Evolutionary conservation across 2,113 vertebrate genomes (phyloP).

Genomic region (Telmatochromis sp.): DNA sequence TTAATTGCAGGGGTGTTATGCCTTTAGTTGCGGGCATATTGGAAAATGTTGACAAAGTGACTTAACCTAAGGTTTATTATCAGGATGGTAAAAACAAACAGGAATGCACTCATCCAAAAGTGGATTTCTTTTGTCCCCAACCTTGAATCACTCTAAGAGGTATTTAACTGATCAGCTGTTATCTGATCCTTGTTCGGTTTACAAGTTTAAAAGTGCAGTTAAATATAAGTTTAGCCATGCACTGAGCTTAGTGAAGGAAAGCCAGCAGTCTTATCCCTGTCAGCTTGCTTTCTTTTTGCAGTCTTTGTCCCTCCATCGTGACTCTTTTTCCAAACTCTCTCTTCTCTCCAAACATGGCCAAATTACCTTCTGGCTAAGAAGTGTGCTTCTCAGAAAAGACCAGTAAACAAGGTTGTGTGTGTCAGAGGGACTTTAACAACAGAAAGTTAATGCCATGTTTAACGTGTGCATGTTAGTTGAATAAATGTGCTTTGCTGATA

Average conservation of each 20-base stretch:
- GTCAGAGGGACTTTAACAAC: background rate
- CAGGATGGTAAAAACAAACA: background rate
- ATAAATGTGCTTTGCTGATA: background rate
- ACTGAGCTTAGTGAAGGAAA: background rate
- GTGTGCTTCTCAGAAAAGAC: background rate
- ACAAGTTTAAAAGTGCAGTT: background rate
- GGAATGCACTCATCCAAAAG: background rate
- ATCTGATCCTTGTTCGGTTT: background rate
- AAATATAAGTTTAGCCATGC: background rate
- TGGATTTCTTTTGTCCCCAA: background rate
- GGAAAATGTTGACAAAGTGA: rapidly evolving
- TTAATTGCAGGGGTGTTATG: rapidly evolving
- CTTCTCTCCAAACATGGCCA: constrained; percentile 25
- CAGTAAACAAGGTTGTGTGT: constrained; percentile 6
- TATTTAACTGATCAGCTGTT: background rate
- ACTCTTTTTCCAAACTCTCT: background rate
- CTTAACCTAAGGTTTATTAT: background rate
- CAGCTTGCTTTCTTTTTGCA: background rate
- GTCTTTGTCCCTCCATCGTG: background rate
- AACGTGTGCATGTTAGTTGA: background rate
- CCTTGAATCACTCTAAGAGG: rapidly evolving
- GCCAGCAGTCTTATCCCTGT: background rate
- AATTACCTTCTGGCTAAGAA: background rate
- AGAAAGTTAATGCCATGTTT: background rate
- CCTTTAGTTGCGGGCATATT: background rate